Evolutionary conservation across 1,140 invertebrate species (phyloP).

Genomic region (Ceratosolen solmsi): DNA sequence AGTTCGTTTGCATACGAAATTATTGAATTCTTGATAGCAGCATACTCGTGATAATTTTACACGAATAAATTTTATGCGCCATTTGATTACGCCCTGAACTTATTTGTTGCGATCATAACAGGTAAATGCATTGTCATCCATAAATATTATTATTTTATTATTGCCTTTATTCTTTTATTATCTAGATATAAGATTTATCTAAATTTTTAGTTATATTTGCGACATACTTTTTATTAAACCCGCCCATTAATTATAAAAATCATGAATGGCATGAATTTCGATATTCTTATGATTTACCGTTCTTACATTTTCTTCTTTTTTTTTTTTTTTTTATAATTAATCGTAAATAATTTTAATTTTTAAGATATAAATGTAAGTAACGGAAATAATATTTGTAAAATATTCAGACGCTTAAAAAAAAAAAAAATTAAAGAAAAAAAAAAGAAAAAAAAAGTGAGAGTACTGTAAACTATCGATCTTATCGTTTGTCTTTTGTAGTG

Average conservation of each 20-base stretch:
- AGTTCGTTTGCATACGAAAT: neutral
- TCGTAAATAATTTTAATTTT: neutral
- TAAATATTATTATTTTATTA: neutral
- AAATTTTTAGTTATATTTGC: no score
- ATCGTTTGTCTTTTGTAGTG: neutral
- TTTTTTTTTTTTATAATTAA: no score
- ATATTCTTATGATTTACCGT: no score
- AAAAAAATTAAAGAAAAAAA: no score
- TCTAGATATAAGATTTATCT: no score
- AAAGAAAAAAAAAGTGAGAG: no score
- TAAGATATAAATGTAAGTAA: no score
- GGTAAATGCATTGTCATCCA: neutral
- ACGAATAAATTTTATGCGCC: constrained; percentile 9
- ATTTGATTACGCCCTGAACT: neutral
- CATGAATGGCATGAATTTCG: no score
- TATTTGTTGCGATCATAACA: neutral
- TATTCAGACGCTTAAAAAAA: no score
- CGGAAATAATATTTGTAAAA: neutral
- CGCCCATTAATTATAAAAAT: no score
- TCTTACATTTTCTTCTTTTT: no score
- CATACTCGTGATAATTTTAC: constrained; percentile 11
- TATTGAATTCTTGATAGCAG: constrained; percentile 19
- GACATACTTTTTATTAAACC: no score
- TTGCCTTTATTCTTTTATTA: neutral
- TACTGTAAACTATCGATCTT: neutral